Evolutionary conservation across 2,113 vertebrate species (phyloP).

Genomic region (Archilochus colubris): DNA sequence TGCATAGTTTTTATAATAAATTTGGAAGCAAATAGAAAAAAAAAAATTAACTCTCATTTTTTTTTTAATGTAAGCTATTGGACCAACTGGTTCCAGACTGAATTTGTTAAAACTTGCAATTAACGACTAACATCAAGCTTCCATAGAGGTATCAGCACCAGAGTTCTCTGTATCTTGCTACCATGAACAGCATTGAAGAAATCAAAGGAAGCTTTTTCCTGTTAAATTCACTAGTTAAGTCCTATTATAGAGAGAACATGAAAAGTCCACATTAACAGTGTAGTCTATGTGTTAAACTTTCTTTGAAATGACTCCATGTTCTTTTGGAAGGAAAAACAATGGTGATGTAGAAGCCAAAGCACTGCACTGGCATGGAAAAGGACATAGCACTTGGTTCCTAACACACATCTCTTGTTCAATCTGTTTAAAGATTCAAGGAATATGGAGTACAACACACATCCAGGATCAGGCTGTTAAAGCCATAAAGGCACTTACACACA

Average conservation of each 20-base stretch:
- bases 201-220: conserved; percentile 44
- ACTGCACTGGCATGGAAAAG: background rate
- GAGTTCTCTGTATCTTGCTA: background rate
- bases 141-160: background rate
- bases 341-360: background rate
- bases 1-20: background rate
- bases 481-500: background rate
- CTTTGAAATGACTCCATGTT: background rate
- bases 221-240: conserved; percentile 53
- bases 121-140: background rate
- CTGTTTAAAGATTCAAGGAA: background rate
- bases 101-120: background rate
- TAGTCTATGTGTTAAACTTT: background rate
- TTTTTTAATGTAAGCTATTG: background rate
- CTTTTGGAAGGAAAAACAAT: background rate
- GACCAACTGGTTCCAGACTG: background rate
- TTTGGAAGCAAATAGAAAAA: background rate
- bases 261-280: conserved; percentile 21
- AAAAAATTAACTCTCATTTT: too few species aligned
- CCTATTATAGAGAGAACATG: conserved; percentile 6
- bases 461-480: background rate
- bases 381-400: background rate
- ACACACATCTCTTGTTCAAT: background rate
- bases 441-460: background rate
- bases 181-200: background rate